These are phyloP conservation scores for Lepidurus packardi DNA, from an alignment of 1,140 invertebrate species.

Conservation along the genomic window DNA sequence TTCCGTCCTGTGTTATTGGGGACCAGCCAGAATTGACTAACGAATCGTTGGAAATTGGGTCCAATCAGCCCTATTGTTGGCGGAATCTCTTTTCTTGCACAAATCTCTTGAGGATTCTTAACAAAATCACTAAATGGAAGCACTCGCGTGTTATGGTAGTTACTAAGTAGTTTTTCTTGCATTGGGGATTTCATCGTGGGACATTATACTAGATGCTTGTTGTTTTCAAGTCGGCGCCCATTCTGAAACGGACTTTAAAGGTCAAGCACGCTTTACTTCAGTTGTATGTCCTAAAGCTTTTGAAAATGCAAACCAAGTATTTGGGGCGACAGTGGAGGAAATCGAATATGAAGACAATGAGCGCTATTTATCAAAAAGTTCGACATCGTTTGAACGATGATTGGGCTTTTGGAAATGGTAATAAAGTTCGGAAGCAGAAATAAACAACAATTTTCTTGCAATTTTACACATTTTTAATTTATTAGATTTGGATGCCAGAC, in stretches of 20 bases:
- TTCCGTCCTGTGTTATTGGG: slow-evolving; percentile 92
- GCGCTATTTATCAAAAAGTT: slow-evolving; percentile 97
- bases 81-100: slow-evolving; percentile 97
- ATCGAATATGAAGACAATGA: slow-evolving; percentile 99
- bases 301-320: slow-evolving; percentile 99
- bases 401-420: slow-evolving; percentile 98
- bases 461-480: slow-evolving; percentile 32
- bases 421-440: slow-evolving; percentile 31
- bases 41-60: slow-evolving; percentile 86
- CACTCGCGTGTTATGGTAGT: slow-evolving; percentile 94
- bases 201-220: slow-evolving; percentile 76
- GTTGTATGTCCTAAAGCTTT: slow-evolving; percentile 91
- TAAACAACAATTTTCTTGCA: neutral
- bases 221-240: slow-evolving; percentile 98
- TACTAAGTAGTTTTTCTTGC: slow-evolving; percentile 32
- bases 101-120: slow-evolving; percentile 91
- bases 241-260: slow-evolving; percentile 92
- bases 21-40: slow-evolving; percentile 89
- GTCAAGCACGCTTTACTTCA: slow-evolving; percentile 96
- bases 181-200: neutral
- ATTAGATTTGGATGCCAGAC: slow-evolving; percentile 86
- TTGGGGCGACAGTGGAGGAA: slow-evolving; percentile 98
- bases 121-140: slow-evolving; percentile 99
- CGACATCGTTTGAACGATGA: slow-evolving; percentile 93
- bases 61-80: slow-evolving; percentile 86